Evolutionary conservation across 2,797 vertebrate genomes (phyloP).

Genomic region (Pempheris klunzingeri): DNA sequence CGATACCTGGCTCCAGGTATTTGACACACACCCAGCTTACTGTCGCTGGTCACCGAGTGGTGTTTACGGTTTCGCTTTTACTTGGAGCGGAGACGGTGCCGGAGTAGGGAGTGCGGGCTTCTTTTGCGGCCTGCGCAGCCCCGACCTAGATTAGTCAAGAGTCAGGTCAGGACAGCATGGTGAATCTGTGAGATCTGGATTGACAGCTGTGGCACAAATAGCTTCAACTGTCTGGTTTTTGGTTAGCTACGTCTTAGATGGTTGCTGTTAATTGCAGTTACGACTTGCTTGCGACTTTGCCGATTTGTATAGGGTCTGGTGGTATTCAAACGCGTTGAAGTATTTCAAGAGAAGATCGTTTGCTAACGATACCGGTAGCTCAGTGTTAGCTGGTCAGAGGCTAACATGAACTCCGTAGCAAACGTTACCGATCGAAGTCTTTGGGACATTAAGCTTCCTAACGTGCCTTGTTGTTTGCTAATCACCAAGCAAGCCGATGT

Average conservation of each 20-base stretch:
- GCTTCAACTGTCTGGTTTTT: neutral
- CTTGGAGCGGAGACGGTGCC: constrained; percentile 30
- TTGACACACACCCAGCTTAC: constrained; percentile 28
- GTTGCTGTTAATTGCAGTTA: neutral
- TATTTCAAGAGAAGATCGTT: constrained; percentile 40
- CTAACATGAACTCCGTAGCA: constrained; percentile 67
- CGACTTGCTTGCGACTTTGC: constrained; percentile 6
- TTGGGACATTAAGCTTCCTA: constrained; percentile 10
- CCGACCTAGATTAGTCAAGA: constrained; percentile 81
- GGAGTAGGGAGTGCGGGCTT: constrained; percentile 61
- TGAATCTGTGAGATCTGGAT: constrained; percentile 32
- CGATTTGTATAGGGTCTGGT: constrained; percentile 13
- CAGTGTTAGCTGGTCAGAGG: constrained; percentile 60
- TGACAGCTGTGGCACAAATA: constrained; percentile 65
- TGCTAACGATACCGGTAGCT: constrained; percentile 71
- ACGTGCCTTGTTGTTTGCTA: neutral
- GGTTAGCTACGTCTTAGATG: neutral
- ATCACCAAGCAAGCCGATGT: neutral
- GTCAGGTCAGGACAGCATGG: constrained; percentile 66
- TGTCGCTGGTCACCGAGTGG: constrained; percentile 5
- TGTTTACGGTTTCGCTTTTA: constrained; percentile 48
- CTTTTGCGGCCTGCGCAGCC: constrained; percentile 81
- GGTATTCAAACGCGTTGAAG: constrained; percentile 22
- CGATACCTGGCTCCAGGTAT: constrained; percentile 37
- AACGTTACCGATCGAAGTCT: constrained; percentile 44